Evolutionary conservation across 2,797 vertebrate species (phyloP), one percentile per base, ranked within the genome.

Genomic region (Pseudocheirus occidentalis): DNA sequence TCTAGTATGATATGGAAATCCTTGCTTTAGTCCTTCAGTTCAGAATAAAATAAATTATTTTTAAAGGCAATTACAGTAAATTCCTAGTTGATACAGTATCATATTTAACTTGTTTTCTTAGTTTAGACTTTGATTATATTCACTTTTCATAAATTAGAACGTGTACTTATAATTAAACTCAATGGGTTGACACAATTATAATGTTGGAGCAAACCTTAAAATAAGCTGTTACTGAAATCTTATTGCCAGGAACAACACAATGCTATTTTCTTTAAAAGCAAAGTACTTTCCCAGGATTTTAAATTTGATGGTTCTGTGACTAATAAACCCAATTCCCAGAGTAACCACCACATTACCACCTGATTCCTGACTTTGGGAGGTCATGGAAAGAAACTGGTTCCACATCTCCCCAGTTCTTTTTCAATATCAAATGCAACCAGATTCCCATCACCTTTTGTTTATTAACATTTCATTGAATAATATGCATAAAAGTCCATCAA

Each of bases 231-330:
- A 21, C 6, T 31, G 34, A 89, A 93, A 31, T 5, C 55, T 28
- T 93, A 89, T 94, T 87, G 13, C 56, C 62, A 62, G 56, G 29
- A 92, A 59, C 58, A 91, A 93, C 11, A 27, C 56, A 91, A 12
- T 40, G 50, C 40, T 66, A 93, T 28, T 93, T 58, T 57, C 24
- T 92, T 40, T 81, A 18, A n/a, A 90, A 91, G 28, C 91, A n/a
- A 90, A 59, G 94, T 92, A 66, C 18, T 73, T 95, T 94, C 18
- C 55, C 16, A 73, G 56, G 66, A 46, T 91, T 14, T 40, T 46
- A 93, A 93, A 54, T 34, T 54, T 2, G 55, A 93, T 90, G 11
- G 29, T 24, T 58, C n/a, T 91, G 18, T 34, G 4, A 40, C 29
- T 90, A 52, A 55, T 73, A 12, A 46, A 40, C 24, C 91, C 92